Evolutionary conservation across 2,113 vertebrate genomes (phyloP).

Genomic region (Pithys albifrons): DNA sequence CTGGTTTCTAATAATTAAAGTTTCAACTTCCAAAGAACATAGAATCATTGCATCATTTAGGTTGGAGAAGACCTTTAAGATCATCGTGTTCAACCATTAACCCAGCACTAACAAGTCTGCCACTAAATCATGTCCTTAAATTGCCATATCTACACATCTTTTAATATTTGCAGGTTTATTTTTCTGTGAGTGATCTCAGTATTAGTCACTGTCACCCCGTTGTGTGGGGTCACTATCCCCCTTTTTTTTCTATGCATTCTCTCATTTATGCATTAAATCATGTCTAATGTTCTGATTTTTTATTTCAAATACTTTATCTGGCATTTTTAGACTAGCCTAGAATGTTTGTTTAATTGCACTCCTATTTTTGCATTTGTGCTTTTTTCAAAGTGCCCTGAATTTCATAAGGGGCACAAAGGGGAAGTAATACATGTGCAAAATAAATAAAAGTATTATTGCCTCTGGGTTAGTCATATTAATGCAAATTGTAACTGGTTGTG

Average conservation of each 20-base stretch:
- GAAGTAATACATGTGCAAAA: not conserved
- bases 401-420: not conserved
- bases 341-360: not conserved
- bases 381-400: constrained; percentile 5
- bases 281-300: not conserved
- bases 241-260: not conserved
- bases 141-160: not conserved
- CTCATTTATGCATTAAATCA: not conserved
- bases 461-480: not conserved
- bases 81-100: not conserved
- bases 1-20: not conserved
- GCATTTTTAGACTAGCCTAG: not conserved
- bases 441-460: constrained; percentile 22
- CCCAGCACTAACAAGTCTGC: not conserved
- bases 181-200: not conserved
- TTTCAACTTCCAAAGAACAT: not conserved
- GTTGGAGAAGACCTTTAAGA: not conserved
- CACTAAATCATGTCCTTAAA: not conserved
- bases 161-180: not conserved
- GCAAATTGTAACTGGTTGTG: not conserved
- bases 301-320: not conserved
- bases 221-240: not conserved
- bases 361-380: not conserved
- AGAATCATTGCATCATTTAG: not conserved
- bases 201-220: not conserved